A percentile compares a stretch with the other conserved stretches of the same genome.
Evolutionary conservation across 2,888 invertebrate genomes (phyloP).

Genomic region (Mimas tiliae): DNA sequence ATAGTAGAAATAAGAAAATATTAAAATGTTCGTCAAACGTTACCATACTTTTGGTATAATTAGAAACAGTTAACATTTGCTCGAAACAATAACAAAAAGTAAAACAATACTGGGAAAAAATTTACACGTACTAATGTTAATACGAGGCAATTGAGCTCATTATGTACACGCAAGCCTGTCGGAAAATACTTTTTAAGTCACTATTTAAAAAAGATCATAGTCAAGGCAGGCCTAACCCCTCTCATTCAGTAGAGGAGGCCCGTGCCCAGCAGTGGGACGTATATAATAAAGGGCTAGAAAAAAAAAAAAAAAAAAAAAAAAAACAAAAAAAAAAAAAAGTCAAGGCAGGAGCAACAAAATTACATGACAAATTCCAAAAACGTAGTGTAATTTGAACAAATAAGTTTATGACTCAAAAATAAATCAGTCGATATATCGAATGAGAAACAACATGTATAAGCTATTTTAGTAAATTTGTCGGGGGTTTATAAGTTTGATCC

Average conservation of each 20-base stretch:
- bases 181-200: neutral
- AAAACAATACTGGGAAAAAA: conserved; percentile 12
- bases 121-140: conserved; percentile 7
- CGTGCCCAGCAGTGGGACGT: too few relatives aligned
- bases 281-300: too few relatives aligned
- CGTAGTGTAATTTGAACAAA: too few relatives aligned
- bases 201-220: neutral
- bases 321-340: too few relatives aligned
- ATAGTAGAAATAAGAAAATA: neutral
- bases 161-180: neutral
- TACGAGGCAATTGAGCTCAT: conserved; percentile 8
- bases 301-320: too few relatives aligned
- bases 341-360: neutral
- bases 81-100: neutral
- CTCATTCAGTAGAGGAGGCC: too few relatives aligned
- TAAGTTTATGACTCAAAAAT: too few relatives aligned
- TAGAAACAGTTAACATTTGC: neutral
- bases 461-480: too few relatives aligned
- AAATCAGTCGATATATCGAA: too few relatives aligned
- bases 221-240: too few relatives aligned
- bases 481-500: too few relatives aligned
- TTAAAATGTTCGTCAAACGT: neutral
- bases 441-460: too few relatives aligned
- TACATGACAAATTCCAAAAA: neutral
- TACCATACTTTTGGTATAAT: neutral